A percentile compares a stretch with the other conserved stretches of the same genome.
These are phyloP conservation scores for Acanthoscelides obtectus DNA, from an alignment of 2,888 invertebrate species.

Conservation along the genomic window DNA sequence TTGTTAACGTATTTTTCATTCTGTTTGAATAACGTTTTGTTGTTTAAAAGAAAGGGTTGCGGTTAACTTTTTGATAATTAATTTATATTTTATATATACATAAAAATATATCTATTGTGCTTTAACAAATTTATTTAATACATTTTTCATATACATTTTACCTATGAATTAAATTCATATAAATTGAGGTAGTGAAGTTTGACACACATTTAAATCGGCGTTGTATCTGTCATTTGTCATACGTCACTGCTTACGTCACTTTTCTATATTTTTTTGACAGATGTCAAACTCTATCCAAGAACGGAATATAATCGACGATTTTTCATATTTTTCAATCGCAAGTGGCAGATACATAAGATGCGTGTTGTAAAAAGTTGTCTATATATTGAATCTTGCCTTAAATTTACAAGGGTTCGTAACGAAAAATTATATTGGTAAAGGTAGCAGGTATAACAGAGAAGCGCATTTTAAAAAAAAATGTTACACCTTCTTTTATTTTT, in stretches of 20 bases:
- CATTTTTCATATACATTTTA: conserved; percentile 28
- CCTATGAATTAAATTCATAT: conserved; percentile 25
- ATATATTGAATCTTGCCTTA: background rate
- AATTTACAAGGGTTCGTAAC: background rate
- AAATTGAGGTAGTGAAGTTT: conserved; percentile 16
- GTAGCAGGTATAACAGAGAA: background rate
- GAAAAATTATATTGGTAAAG: background rate
- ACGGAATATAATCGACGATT: too few relatives aligned
- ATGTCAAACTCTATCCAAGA: too few relatives aligned
- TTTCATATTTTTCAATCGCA: too few relatives aligned
- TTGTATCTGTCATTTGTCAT: background rate
- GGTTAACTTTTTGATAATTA: conserved; percentile 34
- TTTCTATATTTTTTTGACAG: too few relatives aligned
- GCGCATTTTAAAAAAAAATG: too few relatives aligned
- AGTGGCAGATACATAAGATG: background rate
- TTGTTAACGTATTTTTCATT: conserved; percentile 27
- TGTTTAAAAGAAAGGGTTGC: conserved; percentile 32
- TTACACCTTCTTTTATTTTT: too few relatives aligned
- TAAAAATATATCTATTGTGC: conserved; percentile 30
- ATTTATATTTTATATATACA: conserved; percentile 32
- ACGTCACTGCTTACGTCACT: too few relatives aligned
- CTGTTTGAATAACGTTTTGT: conserved; percentile 24
- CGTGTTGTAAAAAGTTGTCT: background rate
- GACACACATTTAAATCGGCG: background rate
- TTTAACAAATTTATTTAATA: conserved; percentile 29